Conservation (phyloP, 2,113 vertebrate genomes). For the Pimephales promelas region DNA sequence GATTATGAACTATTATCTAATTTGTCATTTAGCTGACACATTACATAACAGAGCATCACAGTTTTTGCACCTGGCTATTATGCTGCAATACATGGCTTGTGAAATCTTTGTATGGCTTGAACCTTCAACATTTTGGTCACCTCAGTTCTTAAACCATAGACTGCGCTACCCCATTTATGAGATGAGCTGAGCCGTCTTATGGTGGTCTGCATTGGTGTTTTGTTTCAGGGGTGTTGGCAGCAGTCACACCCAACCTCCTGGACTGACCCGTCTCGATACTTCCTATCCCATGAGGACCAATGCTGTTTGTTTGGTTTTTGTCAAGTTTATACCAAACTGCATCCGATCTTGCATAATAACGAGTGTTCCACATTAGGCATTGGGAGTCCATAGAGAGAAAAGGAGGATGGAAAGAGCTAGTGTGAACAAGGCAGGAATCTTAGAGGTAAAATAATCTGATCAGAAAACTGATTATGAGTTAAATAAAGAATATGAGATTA, state of each 20-base stretch:
- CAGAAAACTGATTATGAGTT: slow-evolving; percentile 1
- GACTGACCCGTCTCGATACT: slow-evolving; percentile 22
- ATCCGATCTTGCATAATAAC: slow-evolving; percentile 67
- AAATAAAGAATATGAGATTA: slow-evolving; percentile 20
- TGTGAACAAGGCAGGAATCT: slow-evolving; percentile 23
- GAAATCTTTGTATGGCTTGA: background rate
- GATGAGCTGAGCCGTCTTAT: background rate
- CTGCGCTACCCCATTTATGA: background rate
- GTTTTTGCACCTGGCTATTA: background rate
- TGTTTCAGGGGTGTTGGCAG: background rate
- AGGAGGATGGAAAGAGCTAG: slow-evolving; percentile 3
- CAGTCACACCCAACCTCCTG: background rate
- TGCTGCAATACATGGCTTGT: background rate
- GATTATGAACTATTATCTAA: background rate
- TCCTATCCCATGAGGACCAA: slow-evolving; percentile 68
- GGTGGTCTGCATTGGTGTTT: background rate
- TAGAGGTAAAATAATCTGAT: slow-evolving; percentile 8
- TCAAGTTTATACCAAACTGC: slow-evolving; percentile 73
- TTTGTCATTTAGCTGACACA: background rate
- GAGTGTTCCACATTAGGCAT: slow-evolving; percentile 66
- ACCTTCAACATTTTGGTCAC: background rate
- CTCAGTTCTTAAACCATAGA: background rate
- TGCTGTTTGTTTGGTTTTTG: slow-evolving; percentile 73
- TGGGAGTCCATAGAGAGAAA: slow-evolving; percentile 28
- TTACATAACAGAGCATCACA: background rate